Base-by-base conservation (phyloP, 2,888 invertebrate species). In the Danaus chrysippus region DNA sequence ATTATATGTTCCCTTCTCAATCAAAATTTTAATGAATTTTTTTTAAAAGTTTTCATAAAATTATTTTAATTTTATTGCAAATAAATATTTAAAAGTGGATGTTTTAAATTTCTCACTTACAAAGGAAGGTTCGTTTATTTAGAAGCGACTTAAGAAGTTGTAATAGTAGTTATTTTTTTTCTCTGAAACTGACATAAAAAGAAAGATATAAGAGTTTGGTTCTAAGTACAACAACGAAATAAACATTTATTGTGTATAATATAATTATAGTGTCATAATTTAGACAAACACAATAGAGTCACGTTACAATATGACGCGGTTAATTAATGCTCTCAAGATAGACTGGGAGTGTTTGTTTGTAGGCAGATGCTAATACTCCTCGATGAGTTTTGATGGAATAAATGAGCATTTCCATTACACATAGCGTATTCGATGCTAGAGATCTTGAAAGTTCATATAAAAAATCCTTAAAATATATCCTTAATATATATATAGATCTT, bases 371-470 rank as follows among this genome's bases (percentile, higher is more conserved):
- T 71, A 71, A 76, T 76, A 63, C 66, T 71, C 70, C 76, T 74
- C 74, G 66, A 65, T 73, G 71, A 75, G 76, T 75, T 62, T 75
- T 34, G 77, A 76, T 67, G 77, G 76, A 78, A 79, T 77, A 79
- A 78, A 77, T 42, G 23, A 9, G 10, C 13, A 68, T 12, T 81
- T 68, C 13, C 13, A 64, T 68, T 74, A 65, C 62, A 56, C 75
- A 68, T 11, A n/a, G 0, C 8, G 54, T 3, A 66, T 72, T 77
- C 9, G 61, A 70, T 57, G 11, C 60, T 59, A 10, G 11, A 46
- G 13, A 10, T 15, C 9, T 34, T 15, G 10, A n/a, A 13, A 46
- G n/a, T 46, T 13, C 13, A n/a, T 46, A 46, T 15, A 46, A n/a
- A n/a, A 46, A 13, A 1, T 15, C 1, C 15, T n/a, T 46, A 46